phyloP scores from a whole-genome alignment of 2,888 invertebrate genomes.

The Drosophila melanocephala region DNA sequence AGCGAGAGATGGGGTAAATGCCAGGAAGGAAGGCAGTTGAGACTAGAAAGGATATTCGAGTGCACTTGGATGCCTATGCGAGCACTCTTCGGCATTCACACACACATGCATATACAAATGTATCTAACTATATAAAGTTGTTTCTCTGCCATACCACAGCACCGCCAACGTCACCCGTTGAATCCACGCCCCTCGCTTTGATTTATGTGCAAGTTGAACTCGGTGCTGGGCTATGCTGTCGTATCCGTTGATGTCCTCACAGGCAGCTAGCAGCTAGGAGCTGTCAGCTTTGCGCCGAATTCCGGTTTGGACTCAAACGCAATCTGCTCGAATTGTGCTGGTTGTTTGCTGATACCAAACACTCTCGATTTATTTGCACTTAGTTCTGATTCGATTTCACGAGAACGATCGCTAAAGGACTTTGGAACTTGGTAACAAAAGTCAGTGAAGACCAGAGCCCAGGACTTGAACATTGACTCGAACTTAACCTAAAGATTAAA shows the following conservation, averaged over 20 bases:
- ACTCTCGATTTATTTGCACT: slow-evolving; percentile 71
- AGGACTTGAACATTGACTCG: slow-evolving; percentile 6
- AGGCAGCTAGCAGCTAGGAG: slow-evolving; percentile 9
- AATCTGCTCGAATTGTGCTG: slow-evolving; percentile 63
- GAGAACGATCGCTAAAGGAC: slow-evolving; percentile 36
- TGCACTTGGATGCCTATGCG: slow-evolving; percentile 75
- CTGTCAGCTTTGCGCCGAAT: slow-evolving; percentile 16
- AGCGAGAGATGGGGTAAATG: neutral
- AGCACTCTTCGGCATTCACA: slow-evolving; percentile 35
- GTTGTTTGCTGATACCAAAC: slow-evolving; percentile 55
- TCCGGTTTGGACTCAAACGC: slow-evolving; percentile 33
- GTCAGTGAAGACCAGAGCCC: neutral
- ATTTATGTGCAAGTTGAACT: slow-evolving; percentile 67
- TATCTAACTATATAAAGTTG: slow-evolving; percentile 47
- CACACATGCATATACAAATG: slow-evolving; percentile 17
- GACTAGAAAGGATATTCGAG: slow-evolving; percentile 63
- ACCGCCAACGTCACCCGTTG: slow-evolving; percentile 7
- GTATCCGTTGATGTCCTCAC: slow-evolving; percentile 6
- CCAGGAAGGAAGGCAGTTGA: slow-evolving; percentile 30
- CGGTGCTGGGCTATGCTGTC: slow-evolving; percentile 11
- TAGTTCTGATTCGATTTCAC: slow-evolving; percentile 68
- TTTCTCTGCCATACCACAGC: slow-evolving; percentile 52
- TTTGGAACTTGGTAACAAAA: slow-evolving; percentile 17
- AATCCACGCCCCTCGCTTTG: slow-evolving; percentile 47
- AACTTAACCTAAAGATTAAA: slow-evolving; percentile 1